Conservation (phyloP, 2,888 invertebrate species). For the Apantesis nais region DNA sequence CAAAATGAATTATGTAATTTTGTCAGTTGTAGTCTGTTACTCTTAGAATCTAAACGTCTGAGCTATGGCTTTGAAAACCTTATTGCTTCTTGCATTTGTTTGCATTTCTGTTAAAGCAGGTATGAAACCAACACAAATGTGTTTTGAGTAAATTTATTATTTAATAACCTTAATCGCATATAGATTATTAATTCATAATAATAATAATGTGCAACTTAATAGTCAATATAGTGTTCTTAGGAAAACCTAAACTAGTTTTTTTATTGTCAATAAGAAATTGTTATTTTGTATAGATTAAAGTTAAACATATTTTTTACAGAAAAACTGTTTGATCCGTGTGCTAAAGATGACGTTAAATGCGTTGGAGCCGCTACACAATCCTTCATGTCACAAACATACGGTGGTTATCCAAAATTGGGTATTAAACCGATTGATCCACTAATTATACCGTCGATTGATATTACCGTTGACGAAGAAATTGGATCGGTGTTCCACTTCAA, state of each 20-base stretch:
- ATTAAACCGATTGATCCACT: slow-evolving; percentile 17
- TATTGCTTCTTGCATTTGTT: slow-evolving; percentile 13
- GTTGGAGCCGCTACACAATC: slow-evolving; percentile 14
- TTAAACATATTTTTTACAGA: slow-evolving; percentile 8
- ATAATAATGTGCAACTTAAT: background rate
- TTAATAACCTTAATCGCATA: no score
- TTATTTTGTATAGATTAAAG: background rate
- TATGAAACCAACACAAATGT: slow-evolving; percentile 3
- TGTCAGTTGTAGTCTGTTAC: slow-evolving; percentile 11
- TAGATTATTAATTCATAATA: no score
- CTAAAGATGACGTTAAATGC: slow-evolving; percentile 17
- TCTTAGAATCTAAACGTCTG: slow-evolving; percentile 12
- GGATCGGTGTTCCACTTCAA: slow-evolving; percentile 16
- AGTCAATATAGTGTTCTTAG: background rate
- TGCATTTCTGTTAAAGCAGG: slow-evolving; percentile 9
- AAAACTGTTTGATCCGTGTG: slow-evolving; percentile 16
- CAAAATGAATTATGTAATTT: background rate
- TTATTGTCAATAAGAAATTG: no score
- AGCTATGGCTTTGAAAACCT: slow-evolving; percentile 15
- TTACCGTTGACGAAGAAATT: background rate
- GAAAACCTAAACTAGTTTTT: background rate
- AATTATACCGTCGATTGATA: slow-evolving; percentile 5
- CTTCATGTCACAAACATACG: slow-evolving; percentile 18
- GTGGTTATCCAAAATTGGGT: slow-evolving; percentile 5
- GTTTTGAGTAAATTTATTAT: background rate